Evolutionary conservation across 2,888 invertebrate genomes (phyloP).

Genomic region (Erpobdella octoculata): DNA sequence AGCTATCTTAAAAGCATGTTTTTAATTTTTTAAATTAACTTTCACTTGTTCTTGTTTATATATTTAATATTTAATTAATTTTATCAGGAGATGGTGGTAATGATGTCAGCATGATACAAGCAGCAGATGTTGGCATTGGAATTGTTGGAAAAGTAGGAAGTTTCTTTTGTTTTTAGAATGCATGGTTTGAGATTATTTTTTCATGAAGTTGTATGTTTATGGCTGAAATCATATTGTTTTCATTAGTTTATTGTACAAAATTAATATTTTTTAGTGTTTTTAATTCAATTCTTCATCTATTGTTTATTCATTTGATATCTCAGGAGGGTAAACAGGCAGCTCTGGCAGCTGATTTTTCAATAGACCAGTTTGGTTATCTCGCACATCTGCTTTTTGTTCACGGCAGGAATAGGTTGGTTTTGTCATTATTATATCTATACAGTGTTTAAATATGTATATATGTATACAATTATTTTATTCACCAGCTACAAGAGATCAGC

Average conservation of each 20-base stretch:
- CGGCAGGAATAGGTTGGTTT: conserved; percentile 73
- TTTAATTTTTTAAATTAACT: too few relatives aligned
- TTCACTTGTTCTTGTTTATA: too few relatives aligned
- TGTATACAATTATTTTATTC: neutral
- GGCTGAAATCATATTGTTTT: too few relatives aligned
- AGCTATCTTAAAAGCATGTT: too few relatives aligned
- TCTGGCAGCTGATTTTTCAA: conserved; percentile 92
- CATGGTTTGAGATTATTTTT: too few relatives aligned
- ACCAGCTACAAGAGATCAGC: conserved; percentile 81
- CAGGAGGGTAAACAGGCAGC: conserved; percentile 62
- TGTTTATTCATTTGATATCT: neutral
- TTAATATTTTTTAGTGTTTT: neutral
- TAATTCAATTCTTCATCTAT: neutral
- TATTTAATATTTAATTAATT: neutral
- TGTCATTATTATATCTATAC: too few relatives aligned
- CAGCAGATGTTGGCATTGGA: conserved; percentile 56
- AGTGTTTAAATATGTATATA: too few relatives aligned
- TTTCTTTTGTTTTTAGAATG: too few relatives aligned
- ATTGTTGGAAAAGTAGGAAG: conserved; percentile 51
- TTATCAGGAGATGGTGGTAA: conserved; percentile 62
- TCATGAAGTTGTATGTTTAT: too few relatives aligned
- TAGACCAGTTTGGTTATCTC: conserved; percentile 78
- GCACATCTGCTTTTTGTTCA: conserved; percentile 73
- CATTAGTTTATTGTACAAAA: neutral
- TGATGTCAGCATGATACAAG: conserved; percentile 67